Conservation (phyloP, 1,140 invertebrate genomes). For the Samia ricini region DNA sequence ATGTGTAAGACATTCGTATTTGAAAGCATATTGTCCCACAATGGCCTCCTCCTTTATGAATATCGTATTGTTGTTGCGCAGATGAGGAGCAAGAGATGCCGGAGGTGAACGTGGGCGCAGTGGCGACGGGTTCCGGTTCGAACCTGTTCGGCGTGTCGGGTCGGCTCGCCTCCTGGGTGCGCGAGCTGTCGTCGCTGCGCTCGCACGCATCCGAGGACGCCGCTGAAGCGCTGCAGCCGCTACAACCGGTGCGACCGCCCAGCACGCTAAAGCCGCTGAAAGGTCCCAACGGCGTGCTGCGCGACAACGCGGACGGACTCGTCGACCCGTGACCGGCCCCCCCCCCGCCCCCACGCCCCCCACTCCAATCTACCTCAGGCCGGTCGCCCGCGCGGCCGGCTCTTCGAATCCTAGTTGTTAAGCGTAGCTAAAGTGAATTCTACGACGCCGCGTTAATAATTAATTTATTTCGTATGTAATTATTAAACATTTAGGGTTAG, state of each 20-base stretch:
- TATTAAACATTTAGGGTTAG: background rate
- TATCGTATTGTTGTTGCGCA: slow-evolving; percentile 28
- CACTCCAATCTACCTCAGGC: slow-evolving; percentile 58
- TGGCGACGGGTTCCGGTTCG: slow-evolving; percentile 64
- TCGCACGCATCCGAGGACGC: slow-evolving; percentile 56
- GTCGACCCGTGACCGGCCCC: slow-evolving; percentile 11
- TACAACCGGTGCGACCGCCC: slow-evolving; percentile 45
- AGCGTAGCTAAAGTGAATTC: slow-evolving; percentile 70
- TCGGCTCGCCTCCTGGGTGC: slow-evolving; percentile 68
- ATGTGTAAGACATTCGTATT: too few relatives aligned
- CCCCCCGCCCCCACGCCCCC: slow-evolving; percentile 19
- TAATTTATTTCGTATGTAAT: slow-evolving; percentile 41
- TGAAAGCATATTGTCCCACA: too few relatives aligned
- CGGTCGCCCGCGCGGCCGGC: slow-evolving; percentile 42
- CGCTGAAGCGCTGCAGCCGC: slow-evolving; percentile 64
- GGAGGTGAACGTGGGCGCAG: slow-evolving; percentile 68
- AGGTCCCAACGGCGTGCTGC: slow-evolving; percentile 31
- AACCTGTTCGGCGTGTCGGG: slow-evolving; percentile 72
- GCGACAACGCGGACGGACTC: slow-evolving; percentile 8
- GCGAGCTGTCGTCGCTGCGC: slow-evolving; percentile 64
- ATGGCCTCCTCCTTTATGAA: too few relatives aligned
- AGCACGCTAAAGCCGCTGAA: slow-evolving; percentile 23
- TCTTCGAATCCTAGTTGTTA: slow-evolving; percentile 70
- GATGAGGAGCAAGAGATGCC: slow-evolving; percentile 56
- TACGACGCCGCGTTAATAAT: slow-evolving; percentile 41